phyloP scores from a whole-genome alignment of 2,797 vertebrate species.

The Hirundo rustica region DNA sequence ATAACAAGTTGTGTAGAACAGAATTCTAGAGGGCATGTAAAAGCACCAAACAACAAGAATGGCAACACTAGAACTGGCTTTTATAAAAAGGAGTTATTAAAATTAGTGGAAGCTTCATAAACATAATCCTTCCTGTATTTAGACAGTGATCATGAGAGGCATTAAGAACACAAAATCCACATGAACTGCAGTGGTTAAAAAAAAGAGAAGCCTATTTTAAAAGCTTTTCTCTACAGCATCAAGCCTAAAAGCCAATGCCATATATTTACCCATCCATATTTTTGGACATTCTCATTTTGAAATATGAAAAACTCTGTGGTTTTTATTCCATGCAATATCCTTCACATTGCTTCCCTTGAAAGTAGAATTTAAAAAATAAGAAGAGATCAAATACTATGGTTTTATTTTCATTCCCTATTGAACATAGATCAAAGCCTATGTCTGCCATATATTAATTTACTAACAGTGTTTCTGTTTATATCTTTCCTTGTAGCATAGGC shows the following conservation, averaged over 20 bases:
- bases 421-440: background rate
- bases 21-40: background rate
- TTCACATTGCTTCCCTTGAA: background rate
- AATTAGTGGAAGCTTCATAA: background rate
- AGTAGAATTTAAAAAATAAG: background rate
- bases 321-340: background rate
- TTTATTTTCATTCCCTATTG: background rate
- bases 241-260: background rate
- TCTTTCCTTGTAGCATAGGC: background rate
- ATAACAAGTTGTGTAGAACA: background rate
- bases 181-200: background rate
- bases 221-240: background rate
- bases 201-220: background rate
- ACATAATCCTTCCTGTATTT: background rate
- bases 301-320: background rate
- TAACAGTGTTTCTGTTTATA: background rate
- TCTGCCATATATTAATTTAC: background rate
- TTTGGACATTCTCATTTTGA: background rate
- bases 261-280: background rate
- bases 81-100: background rate
- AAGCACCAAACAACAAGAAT: background rate
- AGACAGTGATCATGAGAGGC: background rate
- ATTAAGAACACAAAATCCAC: background rate
- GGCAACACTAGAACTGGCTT: background rate
- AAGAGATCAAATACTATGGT: background rate